Conservation (phyloP, 2,888 invertebrate genomes). For the Bugulina stolonifera region DNA sequence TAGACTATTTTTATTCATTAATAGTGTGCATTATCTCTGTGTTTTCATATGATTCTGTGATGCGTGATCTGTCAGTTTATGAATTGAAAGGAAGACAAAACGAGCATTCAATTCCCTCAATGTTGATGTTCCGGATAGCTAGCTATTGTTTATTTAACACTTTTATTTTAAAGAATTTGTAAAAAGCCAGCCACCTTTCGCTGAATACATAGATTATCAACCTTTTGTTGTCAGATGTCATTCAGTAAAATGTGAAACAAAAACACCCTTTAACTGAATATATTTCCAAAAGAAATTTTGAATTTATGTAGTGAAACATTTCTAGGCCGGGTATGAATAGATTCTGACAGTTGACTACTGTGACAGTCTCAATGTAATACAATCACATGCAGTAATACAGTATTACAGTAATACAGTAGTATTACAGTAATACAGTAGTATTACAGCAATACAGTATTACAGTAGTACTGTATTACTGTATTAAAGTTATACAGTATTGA, state of each 20-base stretch:
- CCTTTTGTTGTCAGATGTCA: constrained; percentile 7
- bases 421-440: too few species aligned
- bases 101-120: not conserved
- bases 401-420: too few species aligned
- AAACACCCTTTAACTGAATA: not conserved
- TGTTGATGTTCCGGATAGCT: constrained; percentile 25
- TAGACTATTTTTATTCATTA: too few species aligned
- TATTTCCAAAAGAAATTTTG: not conserved
- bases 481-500: too few species aligned
- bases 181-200: not conserved
- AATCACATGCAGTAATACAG: too few species aligned
- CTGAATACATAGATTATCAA: not conserved
- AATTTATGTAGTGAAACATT: too few species aligned
- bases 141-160: constrained; percentile 22
- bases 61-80: not conserved
- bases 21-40: not conserved
- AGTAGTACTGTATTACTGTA: too few species aligned
- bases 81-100: not conserved
- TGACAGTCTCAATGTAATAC: too few species aligned
- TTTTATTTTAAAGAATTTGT: constrained; percentile 7
- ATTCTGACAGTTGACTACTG: too few species aligned
- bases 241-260: constrained; percentile 5
- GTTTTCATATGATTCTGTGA: not conserved
- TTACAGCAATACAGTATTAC: too few species aligned
- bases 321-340: too few species aligned